A percentile compares a stretch with the other conserved stretches of the same genome.
Conservation (phyloP, 2,888 invertebrate genomes). For the Chalcosyrphus nemorum region DNA sequence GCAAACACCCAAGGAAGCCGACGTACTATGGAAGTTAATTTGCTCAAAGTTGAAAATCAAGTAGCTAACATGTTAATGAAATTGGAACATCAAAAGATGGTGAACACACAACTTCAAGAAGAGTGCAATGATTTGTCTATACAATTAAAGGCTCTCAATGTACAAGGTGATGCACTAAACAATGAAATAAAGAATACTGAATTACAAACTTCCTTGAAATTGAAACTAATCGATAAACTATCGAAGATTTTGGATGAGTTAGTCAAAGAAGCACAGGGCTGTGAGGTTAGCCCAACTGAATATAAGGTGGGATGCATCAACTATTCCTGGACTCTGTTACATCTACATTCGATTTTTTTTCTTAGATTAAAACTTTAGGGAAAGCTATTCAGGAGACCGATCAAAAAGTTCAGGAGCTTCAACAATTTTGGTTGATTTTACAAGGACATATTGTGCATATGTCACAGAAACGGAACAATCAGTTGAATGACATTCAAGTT, state of each 20-base stretch:
- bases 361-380: conserved; percentile 85
- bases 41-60: conserved; percentile 84
- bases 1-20: conserved; percentile 82
- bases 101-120: conserved; percentile 75
- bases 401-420: conserved; percentile 85
- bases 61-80: conserved; percentile 82
- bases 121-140: conserved; percentile 76
- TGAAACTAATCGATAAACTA: conserved; percentile 83
- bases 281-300: conserved; percentile 74
- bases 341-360: too few species aligned
- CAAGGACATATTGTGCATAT: conserved; percentile 88
- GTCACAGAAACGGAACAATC: conserved; percentile 86
- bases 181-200: conserved; percentile 82
- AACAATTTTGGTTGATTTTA: conserved; percentile 89
- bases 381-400: conserved; percentile 85
- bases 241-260: conserved; percentile 83
- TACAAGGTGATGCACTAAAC: conserved; percentile 81
- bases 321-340: too few species aligned
- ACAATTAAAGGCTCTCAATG: conserved; percentile 80
- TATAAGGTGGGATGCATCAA: conserved; percentile 64
- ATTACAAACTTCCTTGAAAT: conserved; percentile 82
- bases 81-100: conserved; percentile 80
- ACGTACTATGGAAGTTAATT: conserved; percentile 80
- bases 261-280: conserved; percentile 82
- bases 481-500: conserved; percentile 87